Conservation (phyloP, 2,113 vertebrate genomes). For the Tragulus kanchil region DNA sequence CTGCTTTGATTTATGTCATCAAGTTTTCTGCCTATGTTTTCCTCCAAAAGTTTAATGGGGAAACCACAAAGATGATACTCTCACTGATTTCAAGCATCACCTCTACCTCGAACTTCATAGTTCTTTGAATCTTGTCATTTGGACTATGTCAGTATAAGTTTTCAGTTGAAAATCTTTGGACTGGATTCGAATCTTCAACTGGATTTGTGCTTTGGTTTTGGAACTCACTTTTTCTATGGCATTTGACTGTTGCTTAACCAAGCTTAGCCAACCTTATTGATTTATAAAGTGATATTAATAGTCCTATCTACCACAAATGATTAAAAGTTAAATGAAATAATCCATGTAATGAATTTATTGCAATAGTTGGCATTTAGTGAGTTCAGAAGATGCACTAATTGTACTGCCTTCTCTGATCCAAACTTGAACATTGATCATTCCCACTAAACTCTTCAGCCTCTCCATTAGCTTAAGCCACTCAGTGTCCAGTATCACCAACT, state of each 20-base stretch:
- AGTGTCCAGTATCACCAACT: not conserved
- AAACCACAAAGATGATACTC: not conserved
- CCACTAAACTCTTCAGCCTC: not conserved
- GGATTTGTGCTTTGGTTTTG: not conserved
- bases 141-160: not conserved
- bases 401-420: not conserved
- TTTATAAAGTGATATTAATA: not conserved
- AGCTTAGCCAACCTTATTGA: not conserved
- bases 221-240: not conserved
- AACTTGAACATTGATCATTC: not conserved
- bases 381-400: not conserved
- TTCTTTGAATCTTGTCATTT: not conserved
- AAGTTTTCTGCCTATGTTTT: too few relatives aligned
- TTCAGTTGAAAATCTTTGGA: not conserved
- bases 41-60: too few relatives aligned
- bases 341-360: not conserved
- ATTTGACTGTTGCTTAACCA: not conserved
- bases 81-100: not conserved
- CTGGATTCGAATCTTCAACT: not conserved
- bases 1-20: too few relatives aligned
- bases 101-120: not conserved
- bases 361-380: not conserved
- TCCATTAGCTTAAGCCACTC: not conserved
- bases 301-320: not conserved
- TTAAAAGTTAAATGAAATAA: conserved; percentile 47